A percentile compares a stretch with the other conserved stretches of the same genome.
These are phyloP conservation scores for Cyprinodon tularosa DNA, from an alignment of 2,113 vertebrate species.

Conservation along the genomic window DNA sequence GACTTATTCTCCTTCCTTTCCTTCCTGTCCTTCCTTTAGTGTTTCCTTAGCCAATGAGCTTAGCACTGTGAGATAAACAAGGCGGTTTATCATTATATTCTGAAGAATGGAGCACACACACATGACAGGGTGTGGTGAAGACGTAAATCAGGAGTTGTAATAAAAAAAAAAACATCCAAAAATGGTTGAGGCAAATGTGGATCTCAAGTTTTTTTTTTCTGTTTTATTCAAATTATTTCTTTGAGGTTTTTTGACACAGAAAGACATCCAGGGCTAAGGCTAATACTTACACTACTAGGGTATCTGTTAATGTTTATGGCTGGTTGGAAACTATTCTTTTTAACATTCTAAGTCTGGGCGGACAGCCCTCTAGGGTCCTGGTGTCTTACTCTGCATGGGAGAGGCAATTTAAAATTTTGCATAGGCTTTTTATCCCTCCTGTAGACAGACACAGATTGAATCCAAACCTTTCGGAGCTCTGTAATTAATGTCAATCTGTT, in stretches of 20 bases:
- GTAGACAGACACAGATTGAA: no score
- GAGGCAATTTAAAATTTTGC: background rate
- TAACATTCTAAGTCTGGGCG: no score
- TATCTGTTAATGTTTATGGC: no score
- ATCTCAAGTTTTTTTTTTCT: background rate
- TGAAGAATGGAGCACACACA: constrained; percentile 9
- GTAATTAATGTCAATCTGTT: no score
- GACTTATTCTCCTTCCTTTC: constrained; percentile 71
- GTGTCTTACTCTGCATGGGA: no score
- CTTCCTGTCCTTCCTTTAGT: constrained; percentile 70
- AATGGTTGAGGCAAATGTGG: background rate
- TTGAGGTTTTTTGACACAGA: no score
- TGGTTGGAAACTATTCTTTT: no score
- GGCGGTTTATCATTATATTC: constrained; percentile 43
- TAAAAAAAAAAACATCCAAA: constrained; percentile 5
- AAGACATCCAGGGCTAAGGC: no score
- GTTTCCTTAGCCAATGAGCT: constrained; percentile 47
- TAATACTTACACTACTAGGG: no score
- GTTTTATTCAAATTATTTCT: background rate
- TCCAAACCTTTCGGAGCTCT: no score
- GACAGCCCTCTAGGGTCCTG: no score
- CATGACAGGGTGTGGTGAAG: constrained; percentile 1
- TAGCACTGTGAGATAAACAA: constrained; percentile 54
- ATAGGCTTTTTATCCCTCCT: background rate
- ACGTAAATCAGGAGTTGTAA: constrained; percentile 8